Conservation (phyloP, 2,888 invertebrate species). For the Brachypterus glaber region DNA sequence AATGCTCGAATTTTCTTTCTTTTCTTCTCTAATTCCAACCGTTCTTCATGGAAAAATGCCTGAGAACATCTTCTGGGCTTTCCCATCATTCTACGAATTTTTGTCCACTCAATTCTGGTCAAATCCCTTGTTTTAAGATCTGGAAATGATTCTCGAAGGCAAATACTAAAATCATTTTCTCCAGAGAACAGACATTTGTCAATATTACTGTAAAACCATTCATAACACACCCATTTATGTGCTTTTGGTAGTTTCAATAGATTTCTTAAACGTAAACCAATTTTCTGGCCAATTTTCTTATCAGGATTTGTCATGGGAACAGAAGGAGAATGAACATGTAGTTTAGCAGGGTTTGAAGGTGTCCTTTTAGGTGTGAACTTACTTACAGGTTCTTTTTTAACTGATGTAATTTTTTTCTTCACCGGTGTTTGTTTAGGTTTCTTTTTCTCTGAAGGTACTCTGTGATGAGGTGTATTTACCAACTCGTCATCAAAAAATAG, state of each 20-base stretch:
- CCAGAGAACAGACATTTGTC: constrained; percentile 91
- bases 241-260: constrained; percentile 95
- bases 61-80: constrained; percentile 91
- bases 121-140: constrained; percentile 76
- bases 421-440: constrained; percentile 48
- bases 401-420: constrained; percentile 24
- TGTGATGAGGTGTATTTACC: constrained; percentile 68
- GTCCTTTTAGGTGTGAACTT: constrained; percentile 32
- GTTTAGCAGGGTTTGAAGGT: constrained; percentile 31
- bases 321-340: constrained; percentile 33
- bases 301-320: constrained; percentile 56
- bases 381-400: constrained; percentile 24
- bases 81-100: constrained; percentile 91
- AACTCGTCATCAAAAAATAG: constrained; percentile 85
- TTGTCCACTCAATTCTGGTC: constrained; percentile 89
- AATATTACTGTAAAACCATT: constrained; percentile 99
- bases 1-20: constrained; percentile 84
- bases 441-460: constrained; percentile 62
- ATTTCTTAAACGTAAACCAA: constrained; percentile 82
- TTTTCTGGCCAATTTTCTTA: constrained; percentile 77
- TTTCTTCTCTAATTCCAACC: constrained; percentile 80
- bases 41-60: constrained; percentile 92
- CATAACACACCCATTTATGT: constrained; percentile 98
- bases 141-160: constrained; percentile 89
- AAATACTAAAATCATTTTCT: constrained; percentile 93